Evolutionary conservation across 2,888 invertebrate genomes (phyloP), one percentile per base, ranked within the genome.

Genomic region (Macaria notata): DNA sequence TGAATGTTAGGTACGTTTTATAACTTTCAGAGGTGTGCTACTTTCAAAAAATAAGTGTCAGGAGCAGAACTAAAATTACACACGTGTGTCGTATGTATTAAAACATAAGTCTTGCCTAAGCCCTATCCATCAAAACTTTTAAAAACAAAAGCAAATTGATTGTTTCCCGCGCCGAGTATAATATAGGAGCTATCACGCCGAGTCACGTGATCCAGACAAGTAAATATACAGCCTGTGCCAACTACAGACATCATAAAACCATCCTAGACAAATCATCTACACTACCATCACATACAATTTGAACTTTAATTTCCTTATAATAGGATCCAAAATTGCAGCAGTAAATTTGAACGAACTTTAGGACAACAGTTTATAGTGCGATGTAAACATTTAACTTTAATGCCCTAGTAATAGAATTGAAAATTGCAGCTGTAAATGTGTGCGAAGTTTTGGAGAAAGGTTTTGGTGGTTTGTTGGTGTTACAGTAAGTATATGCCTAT

Each of bases 181-280:
- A 39, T 3, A 39, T 43, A 43, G 45, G n/a, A 54, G 7, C 43
- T 3, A 56, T 51, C 44, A 53, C 56, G 51, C 42, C 39, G 45
- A 31, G 36, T 46, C 51, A 48, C 43, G 38, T 50, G 49, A 50
- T 47, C 45, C 59, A 59, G 54, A 52, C 59, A 46, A 41, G 33
- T 36, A 59, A 52, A 59, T 50, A 36, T 54, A 45, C 45, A 9
- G 30, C 29, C 31, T 31, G 38, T 9, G 19, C 48, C 36, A 50
- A 47, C 52, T 56, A 46, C 46, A 57, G 46, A 47, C 48, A 58
- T 52, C 51, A 61, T 54, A 61, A 61, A 57, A 51, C 46, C 44
- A 61, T 56, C 42, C 47, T 38, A 54, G 56, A 56, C 54, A 46
- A 56, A 44, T 49, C 49, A 46, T 45, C 41, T 4, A 7, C n/a